A percentile compares a stretch with the other conserved stretches of the same genome.
Evolutionary conservation across 2,888 invertebrate genomes (phyloP).

Genomic region (Arenicola marina): DNA sequence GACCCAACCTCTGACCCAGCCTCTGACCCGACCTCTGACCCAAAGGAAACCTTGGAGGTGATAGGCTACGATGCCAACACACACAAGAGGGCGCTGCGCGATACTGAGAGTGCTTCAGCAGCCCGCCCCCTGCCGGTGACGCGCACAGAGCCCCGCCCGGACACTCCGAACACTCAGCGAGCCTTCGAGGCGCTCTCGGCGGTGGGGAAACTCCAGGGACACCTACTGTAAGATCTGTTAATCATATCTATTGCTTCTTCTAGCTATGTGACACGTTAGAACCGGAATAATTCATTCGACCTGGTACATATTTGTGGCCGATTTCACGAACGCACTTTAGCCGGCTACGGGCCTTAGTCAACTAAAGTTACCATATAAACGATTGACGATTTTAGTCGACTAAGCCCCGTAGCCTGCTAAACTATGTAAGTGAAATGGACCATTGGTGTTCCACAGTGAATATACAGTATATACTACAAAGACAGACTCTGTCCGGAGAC

Average conservation of each 20-base stretch:
- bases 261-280: background rate
- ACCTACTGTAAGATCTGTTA: constrained; percentile 50
- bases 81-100: constrained; percentile 41
- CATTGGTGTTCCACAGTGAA: too few relatives aligned
- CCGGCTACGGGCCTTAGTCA: too few relatives aligned
- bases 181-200: constrained; percentile 56
- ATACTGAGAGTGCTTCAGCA: constrained; percentile 25
- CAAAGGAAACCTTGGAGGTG: constrained; percentile 42
- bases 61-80: constrained; percentile 56
- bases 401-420: too few relatives aligned
- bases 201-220: constrained; percentile 49
- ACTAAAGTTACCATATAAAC: too few relatives aligned
- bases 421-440: too few relatives aligned
- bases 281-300: background rate
- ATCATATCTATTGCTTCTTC: background rate
- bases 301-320: background rate
- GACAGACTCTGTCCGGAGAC: too few relatives aligned
- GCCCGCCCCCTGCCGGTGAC: too few relatives aligned
- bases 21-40: too few relatives aligned
- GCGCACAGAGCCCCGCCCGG: background rate
- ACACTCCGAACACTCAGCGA: constrained; percentile 34
- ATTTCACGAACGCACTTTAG: background rate
- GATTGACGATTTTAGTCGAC: too few relatives aligned
- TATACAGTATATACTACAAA: too few relatives aligned
- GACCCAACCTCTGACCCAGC: too few relatives aligned